phyloP scores from a whole-genome alignment of 1,140 invertebrate species.

The Tetranychus urticae region DNA sequence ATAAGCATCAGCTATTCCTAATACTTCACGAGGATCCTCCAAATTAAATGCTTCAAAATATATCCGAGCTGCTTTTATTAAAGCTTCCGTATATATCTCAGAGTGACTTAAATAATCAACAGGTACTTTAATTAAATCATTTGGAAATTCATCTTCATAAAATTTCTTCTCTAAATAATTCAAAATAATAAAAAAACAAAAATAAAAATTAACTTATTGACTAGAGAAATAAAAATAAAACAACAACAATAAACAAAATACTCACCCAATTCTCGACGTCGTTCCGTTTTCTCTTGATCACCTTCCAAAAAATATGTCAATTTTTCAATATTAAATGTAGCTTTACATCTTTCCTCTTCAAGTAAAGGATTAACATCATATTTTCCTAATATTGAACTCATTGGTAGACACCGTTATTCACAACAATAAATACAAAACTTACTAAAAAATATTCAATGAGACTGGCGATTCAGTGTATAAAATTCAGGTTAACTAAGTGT shows the following conservation, averaged over 20 bases:
- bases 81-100: constrained; percentile 53
- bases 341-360: constrained; percentile 41
- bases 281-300: constrained; percentile 38
- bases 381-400: background rate
- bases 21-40: constrained; percentile 34
- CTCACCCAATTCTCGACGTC: constrained; percentile 35
- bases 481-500: no score
- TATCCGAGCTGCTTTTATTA: constrained; percentile 34
- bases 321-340: constrained; percentile 45
- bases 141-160: constrained; percentile 22
- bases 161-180: constrained; percentile 10
- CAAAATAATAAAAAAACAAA: no score
- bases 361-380: constrained; percentile 17
- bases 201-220: no score
- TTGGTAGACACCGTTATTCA: background rate
- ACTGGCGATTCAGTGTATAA: no score
- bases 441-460: no score
- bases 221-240: background rate
- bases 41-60: constrained; percentile 44
- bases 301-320: constrained; percentile 54
- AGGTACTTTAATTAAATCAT: constrained; percentile 41
- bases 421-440: no score
- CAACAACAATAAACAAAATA: constrained; percentile 3
- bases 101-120: constrained; percentile 56
- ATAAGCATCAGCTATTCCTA: constrained; percentile 43